Conservation (phyloP, 2,888 invertebrate species). For the Hypolimnas misippus region DNA sequence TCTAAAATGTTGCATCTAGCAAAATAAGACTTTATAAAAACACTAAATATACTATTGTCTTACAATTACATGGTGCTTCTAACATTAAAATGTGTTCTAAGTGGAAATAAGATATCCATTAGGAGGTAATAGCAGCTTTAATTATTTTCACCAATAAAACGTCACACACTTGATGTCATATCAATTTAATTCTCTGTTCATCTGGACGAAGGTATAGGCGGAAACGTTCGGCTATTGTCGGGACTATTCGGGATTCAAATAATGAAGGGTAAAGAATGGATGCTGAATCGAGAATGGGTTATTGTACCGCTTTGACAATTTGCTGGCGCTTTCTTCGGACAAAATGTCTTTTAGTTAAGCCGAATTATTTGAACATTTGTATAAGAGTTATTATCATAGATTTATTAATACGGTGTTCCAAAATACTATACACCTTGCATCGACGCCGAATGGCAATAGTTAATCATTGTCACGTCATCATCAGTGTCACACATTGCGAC, state of each 20-base stretch:
- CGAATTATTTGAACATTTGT: not conserved
- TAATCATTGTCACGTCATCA: too few relatives aligned
- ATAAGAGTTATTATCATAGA: not conserved
- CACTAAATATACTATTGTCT: too few relatives aligned
- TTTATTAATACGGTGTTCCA: not conserved
- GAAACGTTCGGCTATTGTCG: constrained; percentile 41
- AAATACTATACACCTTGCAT: not conserved
- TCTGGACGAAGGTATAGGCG: constrained; percentile 27
- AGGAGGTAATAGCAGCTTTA: too few relatives aligned
- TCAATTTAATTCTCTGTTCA: constrained; percentile 10
- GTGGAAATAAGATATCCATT: too few relatives aligned
- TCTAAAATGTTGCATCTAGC: too few relatives aligned
- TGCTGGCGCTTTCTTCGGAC: constrained; percentile 23
- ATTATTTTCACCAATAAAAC: too few relatives aligned
- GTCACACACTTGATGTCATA: too few relatives aligned
- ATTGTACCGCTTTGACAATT: constrained; percentile 37
- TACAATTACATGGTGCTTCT: too few relatives aligned
- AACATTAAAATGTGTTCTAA: too few relatives aligned
- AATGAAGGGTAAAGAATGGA: constrained; percentile 42
- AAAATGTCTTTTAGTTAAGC: constrained; percentile 15
- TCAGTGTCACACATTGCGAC: too few relatives aligned
- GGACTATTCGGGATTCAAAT: constrained; percentile 38
- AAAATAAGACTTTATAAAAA: too few relatives aligned
- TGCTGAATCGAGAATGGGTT: constrained; percentile 37
- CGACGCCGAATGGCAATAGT: too few relatives aligned